These are phyloP conservation scores for Cephus cinctus DNA, from an alignment of 1,140 invertebrate species.

Conservation along the genomic window DNA sequence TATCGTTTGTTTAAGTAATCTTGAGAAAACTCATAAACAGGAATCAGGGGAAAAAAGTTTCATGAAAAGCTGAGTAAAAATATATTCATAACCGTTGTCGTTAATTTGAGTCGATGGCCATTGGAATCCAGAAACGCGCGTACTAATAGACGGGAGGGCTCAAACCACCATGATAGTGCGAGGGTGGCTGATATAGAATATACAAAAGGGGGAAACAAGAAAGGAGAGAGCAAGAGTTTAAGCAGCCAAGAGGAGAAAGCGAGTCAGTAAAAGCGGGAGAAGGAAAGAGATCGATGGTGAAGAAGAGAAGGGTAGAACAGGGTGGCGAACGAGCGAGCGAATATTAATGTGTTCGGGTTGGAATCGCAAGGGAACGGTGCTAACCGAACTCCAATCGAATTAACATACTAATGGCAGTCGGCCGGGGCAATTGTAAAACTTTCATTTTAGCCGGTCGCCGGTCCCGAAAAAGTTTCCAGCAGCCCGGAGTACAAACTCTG, in stretches of 20 bases:
- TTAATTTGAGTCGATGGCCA: no score
- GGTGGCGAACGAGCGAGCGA: background rate
- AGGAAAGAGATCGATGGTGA: background rate
- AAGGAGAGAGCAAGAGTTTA: background rate
- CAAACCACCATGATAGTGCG: background rate
- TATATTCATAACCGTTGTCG: no score
- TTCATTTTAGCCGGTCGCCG: conserved; percentile 18
- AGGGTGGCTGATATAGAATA: background rate
- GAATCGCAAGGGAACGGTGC: conserved; percentile 3
- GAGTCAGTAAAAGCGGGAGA: background rate
- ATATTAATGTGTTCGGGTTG: conserved; percentile 21
- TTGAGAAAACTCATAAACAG: no score
- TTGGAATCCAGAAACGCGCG: no score
- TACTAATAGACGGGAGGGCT: no score
- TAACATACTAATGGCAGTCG: conserved; percentile 27
- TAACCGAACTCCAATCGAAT: conserved; percentile 27
- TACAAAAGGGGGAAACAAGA: background rate
- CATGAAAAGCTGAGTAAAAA: no score
- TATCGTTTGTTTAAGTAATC: no score
- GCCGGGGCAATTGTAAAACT: conserved; percentile 26
- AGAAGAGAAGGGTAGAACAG: background rate
- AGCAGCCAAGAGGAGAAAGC: background rate
- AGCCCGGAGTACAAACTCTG: background rate
- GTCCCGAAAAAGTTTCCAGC: conserved; percentile 8
- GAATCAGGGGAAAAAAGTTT: no score